Percentiles rank a stretch among this genome's conserved stretches.
These are phyloP conservation scores for Halesus radiatus DNA, from an alignment of 1,140 invertebrate species.

Conservation along the genomic window DNA sequence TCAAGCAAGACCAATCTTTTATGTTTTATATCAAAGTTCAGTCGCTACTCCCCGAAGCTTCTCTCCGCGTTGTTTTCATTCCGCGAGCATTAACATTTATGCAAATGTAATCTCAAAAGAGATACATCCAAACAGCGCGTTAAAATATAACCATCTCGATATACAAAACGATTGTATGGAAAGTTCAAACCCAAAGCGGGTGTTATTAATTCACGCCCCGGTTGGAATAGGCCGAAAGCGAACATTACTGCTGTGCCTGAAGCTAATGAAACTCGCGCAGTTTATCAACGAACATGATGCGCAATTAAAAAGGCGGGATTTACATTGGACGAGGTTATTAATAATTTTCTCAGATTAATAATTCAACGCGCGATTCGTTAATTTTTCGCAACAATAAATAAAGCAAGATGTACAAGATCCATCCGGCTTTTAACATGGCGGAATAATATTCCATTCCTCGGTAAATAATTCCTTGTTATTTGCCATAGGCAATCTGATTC, in stretches of 20 bases:
- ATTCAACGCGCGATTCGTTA: not conserved
- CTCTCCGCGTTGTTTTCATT: not conserved
- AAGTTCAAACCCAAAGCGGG: not conserved
- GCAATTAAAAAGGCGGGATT: constrained; percentile 35
- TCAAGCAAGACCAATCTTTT: too few species aligned
- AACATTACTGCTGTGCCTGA: constrained; percentile 4
- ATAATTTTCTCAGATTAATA: constrained; percentile 29
- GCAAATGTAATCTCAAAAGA: constrained; percentile 34
- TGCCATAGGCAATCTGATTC: too few species aligned
- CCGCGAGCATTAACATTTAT: constrained; percentile 16
- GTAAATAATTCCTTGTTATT: too few species aligned
- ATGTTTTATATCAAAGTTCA: too few species aligned
- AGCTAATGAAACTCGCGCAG: constrained; percentile 21
- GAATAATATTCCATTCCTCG: too few species aligned
- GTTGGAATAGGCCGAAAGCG: not conserved
- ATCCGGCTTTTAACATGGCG: too few species aligned
- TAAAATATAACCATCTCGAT: not conserved
- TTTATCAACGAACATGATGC: not conserved
- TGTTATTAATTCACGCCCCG: too few species aligned
- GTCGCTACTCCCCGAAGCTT: too few species aligned
- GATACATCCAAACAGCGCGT: not conserved
- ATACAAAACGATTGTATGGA: not conserved
- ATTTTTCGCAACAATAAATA: constrained; percentile 18
- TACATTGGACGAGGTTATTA: constrained; percentile 8
- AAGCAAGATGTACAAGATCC: not conserved